These are phyloP conservation scores for Zaprionus lachaisei DNA, from an alignment of 1,140 invertebrate genomes.

Conservation along the genomic window DNA sequence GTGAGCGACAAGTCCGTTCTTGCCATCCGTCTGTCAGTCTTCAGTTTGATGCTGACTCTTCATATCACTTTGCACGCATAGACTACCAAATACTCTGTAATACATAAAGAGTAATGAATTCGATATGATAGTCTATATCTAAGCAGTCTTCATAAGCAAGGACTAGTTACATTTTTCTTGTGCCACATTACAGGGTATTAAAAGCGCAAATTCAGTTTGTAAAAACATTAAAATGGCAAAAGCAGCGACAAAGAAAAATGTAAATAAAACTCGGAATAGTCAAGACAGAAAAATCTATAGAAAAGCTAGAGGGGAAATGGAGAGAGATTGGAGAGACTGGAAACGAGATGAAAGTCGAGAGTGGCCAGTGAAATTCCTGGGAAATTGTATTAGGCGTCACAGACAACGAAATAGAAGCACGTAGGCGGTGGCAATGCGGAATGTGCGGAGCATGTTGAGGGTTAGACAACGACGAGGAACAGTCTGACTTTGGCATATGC, in stretches of 20 bases:
- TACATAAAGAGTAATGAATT: not conserved
- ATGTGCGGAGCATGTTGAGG: conserved; percentile 6
- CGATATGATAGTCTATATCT: not conserved
- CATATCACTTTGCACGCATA: not conserved
- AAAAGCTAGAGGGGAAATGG: not conserved
- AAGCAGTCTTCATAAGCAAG: not conserved
- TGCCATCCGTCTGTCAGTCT: conserved; percentile 13
- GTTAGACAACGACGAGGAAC: not conserved
- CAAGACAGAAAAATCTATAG: not conserved
- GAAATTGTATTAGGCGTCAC: conserved; percentile 58
- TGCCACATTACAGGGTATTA: conserved; percentile 13
- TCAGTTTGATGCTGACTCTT: conserved; percentile 25
- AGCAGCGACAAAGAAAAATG: not conserved
- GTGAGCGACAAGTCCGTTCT: conserved; percentile 36
- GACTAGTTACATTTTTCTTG: not conserved
- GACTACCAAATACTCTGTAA: conserved; percentile 1
- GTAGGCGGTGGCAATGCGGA: conserved; percentile 31
- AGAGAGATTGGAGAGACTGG: not conserved
- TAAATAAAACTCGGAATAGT: not conserved
- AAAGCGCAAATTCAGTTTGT: conserved; percentile 45
- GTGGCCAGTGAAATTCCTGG: not conserved
- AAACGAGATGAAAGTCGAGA: conserved; percentile 19
- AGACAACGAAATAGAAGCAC: conserved; percentile 59
- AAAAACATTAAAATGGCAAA: conserved; percentile 23
- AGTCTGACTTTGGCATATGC: conserved; percentile 45